phyloP scores from a whole-genome alignment of 1,140 invertebrate species.

The Lineus longissimus region DNA sequence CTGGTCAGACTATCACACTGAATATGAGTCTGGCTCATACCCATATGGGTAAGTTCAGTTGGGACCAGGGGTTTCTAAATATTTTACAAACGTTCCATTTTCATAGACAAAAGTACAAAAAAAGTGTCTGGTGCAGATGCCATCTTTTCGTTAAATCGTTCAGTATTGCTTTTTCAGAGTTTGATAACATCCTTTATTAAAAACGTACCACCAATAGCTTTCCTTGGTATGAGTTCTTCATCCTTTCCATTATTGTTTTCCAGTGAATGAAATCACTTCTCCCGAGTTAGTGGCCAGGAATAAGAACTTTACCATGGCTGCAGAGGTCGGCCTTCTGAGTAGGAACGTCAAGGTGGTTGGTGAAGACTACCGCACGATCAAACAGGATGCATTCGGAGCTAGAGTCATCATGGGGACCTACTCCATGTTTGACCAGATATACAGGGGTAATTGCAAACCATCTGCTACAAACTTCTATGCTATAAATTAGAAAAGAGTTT shows the following conservation, averaged over 20 bases:
- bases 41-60: constrained; percentile 43
- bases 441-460: not conserved
- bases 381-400: constrained; percentile 44
- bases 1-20: constrained; percentile 33
- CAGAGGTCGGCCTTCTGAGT: constrained; percentile 47
- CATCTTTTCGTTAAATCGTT: no score
- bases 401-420: constrained; percentile 36
- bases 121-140: no score
- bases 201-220: no score
- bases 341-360: constrained; percentile 46
- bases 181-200: no score
- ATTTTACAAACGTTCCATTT: no score
- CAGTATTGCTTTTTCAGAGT: no score
- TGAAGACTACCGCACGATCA: constrained; percentile 30
- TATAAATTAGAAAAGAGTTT: not conserved
- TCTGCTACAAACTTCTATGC: no score
- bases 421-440: constrained; percentile 2
- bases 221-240: no score
- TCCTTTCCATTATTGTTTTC: no score
- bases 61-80: no score
- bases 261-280: no score
- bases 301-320: constrained; percentile 24
- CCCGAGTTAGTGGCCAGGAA: not conserved
- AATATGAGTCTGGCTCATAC: constrained; percentile 31
- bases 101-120: no score